Conservation (phyloP, 2,888 invertebrate species). For the Acronicta alni region DNA sequence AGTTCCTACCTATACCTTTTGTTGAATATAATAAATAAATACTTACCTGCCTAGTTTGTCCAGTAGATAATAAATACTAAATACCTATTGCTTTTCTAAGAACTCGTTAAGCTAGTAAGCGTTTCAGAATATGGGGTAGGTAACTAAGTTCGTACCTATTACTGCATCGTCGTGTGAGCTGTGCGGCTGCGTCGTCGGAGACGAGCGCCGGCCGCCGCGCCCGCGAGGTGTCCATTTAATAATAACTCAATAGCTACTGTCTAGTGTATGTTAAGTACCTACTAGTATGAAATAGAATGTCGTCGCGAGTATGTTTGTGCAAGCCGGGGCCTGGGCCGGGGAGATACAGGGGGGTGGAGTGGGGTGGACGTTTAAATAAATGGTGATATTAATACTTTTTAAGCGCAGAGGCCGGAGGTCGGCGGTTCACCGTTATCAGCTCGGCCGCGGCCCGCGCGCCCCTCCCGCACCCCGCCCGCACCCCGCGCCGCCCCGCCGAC, state of each 20-base stretch:
- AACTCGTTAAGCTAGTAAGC: too few species aligned
- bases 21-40: too few species aligned
- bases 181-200: too few species aligned
- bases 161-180: too few species aligned
- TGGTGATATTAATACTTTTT: conserved; percentile 74
- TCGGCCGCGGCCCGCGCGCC: conserved; percentile 32
- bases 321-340: conserved; percentile 2
- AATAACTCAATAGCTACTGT: neutral
- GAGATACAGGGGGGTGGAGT: conserved; percentile 25
- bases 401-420: conserved; percentile 76
- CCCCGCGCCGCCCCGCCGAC: conserved; percentile 31
- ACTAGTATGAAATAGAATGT: conserved; percentile 29
- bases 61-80: too few species aligned
- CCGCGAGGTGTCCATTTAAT: neutral
- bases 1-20: too few species aligned
- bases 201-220: too few species aligned
- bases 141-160: too few species aligned
- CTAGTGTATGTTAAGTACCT: neutral
- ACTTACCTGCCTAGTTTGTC: too few species aligned
- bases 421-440: conserved; percentile 73
- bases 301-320: conserved; percentile 32
- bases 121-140: too few species aligned
- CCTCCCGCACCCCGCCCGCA: conserved; percentile 30
- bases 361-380: conserved; percentile 66
- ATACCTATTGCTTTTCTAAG: too few species aligned